Evolutionary conservation across 2,888 invertebrate species (phyloP).

Genomic region (Hermaeophaga mercurialis): DNA sequence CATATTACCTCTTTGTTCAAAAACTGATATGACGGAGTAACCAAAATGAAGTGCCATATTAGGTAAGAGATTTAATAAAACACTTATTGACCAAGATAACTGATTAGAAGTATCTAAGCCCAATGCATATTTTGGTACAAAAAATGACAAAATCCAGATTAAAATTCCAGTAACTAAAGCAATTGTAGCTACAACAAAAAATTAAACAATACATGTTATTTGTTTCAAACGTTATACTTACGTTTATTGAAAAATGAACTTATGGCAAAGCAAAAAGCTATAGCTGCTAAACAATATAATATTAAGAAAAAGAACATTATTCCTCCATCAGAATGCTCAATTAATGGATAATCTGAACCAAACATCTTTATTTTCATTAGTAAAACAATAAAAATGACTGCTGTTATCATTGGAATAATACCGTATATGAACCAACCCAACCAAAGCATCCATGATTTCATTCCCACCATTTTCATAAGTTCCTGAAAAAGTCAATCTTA

Average conservation of each 20-base stretch:
- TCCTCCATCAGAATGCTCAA: slow-evolving; percentile 69
- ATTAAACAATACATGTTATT: no score
- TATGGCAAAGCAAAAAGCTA: slow-evolving; percentile 78
- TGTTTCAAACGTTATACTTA: slow-evolving; percentile 57
- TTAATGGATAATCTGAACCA: slow-evolving; percentile 62
- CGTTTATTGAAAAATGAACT: slow-evolving; percentile 79
- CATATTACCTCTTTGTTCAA: slow-evolving; percentile 51
- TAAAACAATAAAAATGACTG: slow-evolving; percentile 63
- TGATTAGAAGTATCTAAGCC: slow-evolving; percentile 35
- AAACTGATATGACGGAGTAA: slow-evolving; percentile 49
- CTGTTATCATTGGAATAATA: slow-evolving; percentile 68
- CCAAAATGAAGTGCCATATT: slow-evolving; percentile 53
- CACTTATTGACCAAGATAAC: slow-evolving; percentile 37
- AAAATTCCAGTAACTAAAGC: slow-evolving; percentile 51
- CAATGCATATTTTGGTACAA: slow-evolving; percentile 44
- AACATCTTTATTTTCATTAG: slow-evolving; percentile 64
- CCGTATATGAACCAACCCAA: slow-evolving; percentile 83
- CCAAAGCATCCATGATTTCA: slow-evolving; percentile 85
- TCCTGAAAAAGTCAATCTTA: slow-evolving; percentile 67
- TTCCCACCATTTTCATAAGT: slow-evolving; percentile 91
- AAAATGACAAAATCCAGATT: slow-evolving; percentile 52
- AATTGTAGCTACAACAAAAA: slow-evolving; percentile 47
- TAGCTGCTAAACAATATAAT: slow-evolving; percentile 71
- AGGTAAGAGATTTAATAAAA: slow-evolving; percentile 49
- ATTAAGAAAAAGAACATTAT: slow-evolving; percentile 73